Conservation (phyloP, 2,113 vertebrate species). For the Varanus salvator region DNA sequence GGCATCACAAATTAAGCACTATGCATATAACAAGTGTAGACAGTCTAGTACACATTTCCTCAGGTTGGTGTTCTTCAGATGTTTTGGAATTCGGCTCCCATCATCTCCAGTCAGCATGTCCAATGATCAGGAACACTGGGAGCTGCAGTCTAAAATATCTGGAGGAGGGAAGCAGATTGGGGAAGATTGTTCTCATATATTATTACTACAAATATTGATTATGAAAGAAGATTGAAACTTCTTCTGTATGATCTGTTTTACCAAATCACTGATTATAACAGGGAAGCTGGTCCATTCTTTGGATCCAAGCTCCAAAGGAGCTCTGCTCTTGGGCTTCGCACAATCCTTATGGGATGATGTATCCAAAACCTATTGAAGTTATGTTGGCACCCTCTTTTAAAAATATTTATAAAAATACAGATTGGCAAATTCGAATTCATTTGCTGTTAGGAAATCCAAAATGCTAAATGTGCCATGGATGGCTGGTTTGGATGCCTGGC, state of each 20-base stretch:
- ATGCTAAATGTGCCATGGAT: conserved; percentile 30
- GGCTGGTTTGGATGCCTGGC: conserved; percentile 17
- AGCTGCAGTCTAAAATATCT: too few relatives aligned
- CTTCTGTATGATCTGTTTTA: background rate
- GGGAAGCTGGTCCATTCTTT: background rate
- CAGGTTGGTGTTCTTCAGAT: too few relatives aligned
- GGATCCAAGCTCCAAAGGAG: background rate
- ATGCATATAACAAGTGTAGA: background rate
- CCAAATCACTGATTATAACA: background rate
- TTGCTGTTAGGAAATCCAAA: background rate
- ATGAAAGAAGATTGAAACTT: background rate
- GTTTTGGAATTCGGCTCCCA: too few relatives aligned
- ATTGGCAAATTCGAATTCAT: background rate
- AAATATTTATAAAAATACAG: background rate
- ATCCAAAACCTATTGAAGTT: background rate
- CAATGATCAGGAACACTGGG: too few relatives aligned
- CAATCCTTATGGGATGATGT: background rate
- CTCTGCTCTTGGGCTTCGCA: too few relatives aligned
- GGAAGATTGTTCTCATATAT: too few relatives aligned
- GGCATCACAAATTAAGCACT: background rate
- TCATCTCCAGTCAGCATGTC: too few relatives aligned
- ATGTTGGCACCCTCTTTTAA: background rate
- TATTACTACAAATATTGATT: too few relatives aligned
- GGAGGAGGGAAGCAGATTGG: too few relatives aligned
- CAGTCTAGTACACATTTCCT: background rate